Base-by-base conservation (phyloP, 2,797 vertebrate genomes). In the Lates japonicus region DNA sequence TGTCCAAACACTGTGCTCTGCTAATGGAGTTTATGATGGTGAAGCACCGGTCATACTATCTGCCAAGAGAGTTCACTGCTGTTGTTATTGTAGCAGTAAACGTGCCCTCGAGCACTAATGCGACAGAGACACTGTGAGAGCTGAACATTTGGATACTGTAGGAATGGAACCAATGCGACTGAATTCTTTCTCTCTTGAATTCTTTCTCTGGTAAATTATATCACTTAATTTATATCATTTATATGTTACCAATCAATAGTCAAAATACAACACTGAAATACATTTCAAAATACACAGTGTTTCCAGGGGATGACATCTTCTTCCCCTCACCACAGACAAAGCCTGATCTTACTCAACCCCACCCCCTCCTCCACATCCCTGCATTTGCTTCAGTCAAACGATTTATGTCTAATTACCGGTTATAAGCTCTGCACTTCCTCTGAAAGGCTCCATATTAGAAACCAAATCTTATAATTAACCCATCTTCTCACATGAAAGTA, bases 381-480 rank as follows among this genome's bases (percentile, higher is more conserved):
- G 58, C 85, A 84, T 83, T 85, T 90, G 78, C 90, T 88, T 90
- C 87, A 90, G 93, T 94, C 92, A 93, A 90, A 92, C 84, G 85
- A 85, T 94, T 93, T 93, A 89, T 91, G 91, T 89, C 88, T 95
- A 95, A 96, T 95, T 96, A 90, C 87, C 75, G 90, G 94, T 92
- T 95, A 75, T 91, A 89, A 87, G 86, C 83, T 83, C 80, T 84
- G 78, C 84, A 83, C 90, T 92, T 93, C 91, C 91, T 91, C 85
- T 92, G 80, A 92, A 90, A 94, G 91, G 86, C 90, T 94, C 90
- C 88, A 92, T 93, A 92, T 94, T 93, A 93, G 92, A 94, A 94
- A 93, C 92, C 88, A 92, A 93, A 89, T 94, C 94, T 94, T 94
- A 95, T 95, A 95, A 96, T 96, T 95, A 96, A 95, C 93, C 92